phyloP scores from a whole-genome alignment of 2,888 invertebrate genomes.

The Cybosia mesomella region DNA sequence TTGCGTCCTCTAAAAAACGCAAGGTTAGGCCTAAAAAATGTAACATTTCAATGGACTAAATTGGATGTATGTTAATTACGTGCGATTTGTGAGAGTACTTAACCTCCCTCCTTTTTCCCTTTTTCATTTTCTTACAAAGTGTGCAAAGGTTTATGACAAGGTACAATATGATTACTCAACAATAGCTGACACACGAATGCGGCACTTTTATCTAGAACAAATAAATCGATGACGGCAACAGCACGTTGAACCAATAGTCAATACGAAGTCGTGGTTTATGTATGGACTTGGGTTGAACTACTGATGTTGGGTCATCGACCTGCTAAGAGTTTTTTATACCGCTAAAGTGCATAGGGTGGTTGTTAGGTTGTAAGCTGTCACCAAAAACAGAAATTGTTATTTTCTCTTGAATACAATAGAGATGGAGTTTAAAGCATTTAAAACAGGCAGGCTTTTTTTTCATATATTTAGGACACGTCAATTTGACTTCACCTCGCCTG shows the following conservation, averaged over 20 bases:
- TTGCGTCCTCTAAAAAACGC: no score
- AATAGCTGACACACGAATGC: background rate
- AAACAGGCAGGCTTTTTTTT: no score
- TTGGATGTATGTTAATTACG: background rate
- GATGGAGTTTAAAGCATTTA: background rate
- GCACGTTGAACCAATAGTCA: constrained; percentile 18
- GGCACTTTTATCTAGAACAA: constrained; percentile 22
- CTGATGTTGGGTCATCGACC: background rate
- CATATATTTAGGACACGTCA: no score
- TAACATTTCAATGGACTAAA: no score
- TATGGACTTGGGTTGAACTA: background rate
- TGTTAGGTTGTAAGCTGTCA: background rate
- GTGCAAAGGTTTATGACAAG: background rate
- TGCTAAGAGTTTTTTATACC: background rate
- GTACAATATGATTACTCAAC: background rate
- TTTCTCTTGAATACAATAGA: background rate
- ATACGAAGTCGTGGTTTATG: background rate
- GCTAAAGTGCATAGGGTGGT: background rate
- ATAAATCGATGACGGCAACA: constrained; percentile 21
- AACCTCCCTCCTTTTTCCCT: background rate
- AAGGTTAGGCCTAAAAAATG: no score
- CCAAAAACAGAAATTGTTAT: background rate
- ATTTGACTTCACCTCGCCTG: no score
- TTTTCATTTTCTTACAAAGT: background rate
- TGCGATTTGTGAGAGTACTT: background rate